Conservation (phyloP, 2,888 invertebrate genomes). For the Theretra japonica region DNA sequence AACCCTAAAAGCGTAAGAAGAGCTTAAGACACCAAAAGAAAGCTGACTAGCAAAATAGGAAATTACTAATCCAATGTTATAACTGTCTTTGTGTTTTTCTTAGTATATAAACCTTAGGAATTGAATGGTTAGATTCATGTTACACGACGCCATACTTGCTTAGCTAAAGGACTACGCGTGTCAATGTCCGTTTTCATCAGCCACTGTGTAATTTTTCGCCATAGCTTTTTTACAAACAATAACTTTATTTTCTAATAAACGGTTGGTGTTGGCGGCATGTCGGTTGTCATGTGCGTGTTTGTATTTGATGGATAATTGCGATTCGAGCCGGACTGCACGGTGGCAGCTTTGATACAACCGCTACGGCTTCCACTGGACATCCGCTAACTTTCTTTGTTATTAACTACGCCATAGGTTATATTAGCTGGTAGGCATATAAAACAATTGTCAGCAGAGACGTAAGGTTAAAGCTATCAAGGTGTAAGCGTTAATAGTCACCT, state of each 20-base stretch:
- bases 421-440: background rate
- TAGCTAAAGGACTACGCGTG: too few relatives aligned
- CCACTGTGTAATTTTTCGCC: background rate
- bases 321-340: slow-evolving; percentile 12
- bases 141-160: too few relatives aligned
- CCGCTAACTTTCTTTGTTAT: slow-evolving; percentile 6
- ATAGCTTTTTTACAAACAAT: background rate
- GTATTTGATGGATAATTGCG: slow-evolving; percentile 26
- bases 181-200: background rate
- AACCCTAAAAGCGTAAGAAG: too few relatives aligned
- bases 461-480: too few relatives aligned
- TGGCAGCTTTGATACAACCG: slow-evolving; percentile 20
- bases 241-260: slow-evolving; percentile 1
- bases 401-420: background rate
- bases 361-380: background rate
- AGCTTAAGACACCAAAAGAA: too few relatives aligned
- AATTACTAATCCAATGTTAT: too few relatives aligned
- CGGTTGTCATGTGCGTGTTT: slow-evolving; percentile 20
- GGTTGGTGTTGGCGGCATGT: slow-evolving; percentile 8
- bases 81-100: too few relatives aligned
- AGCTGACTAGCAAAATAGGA: too few relatives aligned
- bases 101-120: too few relatives aligned
- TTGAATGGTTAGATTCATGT: too few relatives aligned
- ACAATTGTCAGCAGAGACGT: background rate
- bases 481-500: too few relatives aligned